These are phyloP conservation scores for Mus caroli DNA, from an alignment of 2,797 vertebrate species.

Conservation along the genomic window DNA sequence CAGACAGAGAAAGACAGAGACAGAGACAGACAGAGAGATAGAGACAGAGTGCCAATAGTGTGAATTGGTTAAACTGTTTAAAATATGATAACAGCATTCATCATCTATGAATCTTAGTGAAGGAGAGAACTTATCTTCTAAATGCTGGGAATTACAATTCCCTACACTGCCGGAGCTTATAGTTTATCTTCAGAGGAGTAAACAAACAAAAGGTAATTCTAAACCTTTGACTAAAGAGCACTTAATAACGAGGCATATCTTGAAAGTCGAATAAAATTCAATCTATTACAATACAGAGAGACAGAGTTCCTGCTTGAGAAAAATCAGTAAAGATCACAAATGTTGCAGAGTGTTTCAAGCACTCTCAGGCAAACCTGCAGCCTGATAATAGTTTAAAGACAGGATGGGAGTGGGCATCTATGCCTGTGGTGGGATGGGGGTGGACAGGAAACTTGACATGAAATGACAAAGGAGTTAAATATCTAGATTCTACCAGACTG, in stretches of 20 bases:
- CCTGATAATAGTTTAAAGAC: not conserved
- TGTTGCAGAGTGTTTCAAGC: not conserved
- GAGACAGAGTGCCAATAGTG: not conserved
- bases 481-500: not conserved
- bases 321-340: slow-evolving; percentile 36
- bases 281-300: not conserved
- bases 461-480: not conserved
- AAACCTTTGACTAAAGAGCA: not conserved
- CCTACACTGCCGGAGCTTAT: not conserved
- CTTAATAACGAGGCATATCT: not conserved
- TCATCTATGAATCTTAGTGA: not conserved
- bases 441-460: not conserved
- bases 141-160: not conserved
- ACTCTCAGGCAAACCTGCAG: not conserved
- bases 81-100: not conserved
- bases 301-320: not conserved
- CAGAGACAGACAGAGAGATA: not conserved
- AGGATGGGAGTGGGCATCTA: not conserved
- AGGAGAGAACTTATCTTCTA: not conserved
- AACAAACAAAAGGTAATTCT: not conserved
- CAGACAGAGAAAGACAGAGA: not conserved
- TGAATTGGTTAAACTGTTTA: not conserved
- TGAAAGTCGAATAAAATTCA: slow-evolving; percentile 45
- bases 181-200: not conserved
- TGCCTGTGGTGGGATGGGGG: not conserved